Conservation (phyloP, 2,797 vertebrate genomes). For the Onychomys leucogaster region DNA sequence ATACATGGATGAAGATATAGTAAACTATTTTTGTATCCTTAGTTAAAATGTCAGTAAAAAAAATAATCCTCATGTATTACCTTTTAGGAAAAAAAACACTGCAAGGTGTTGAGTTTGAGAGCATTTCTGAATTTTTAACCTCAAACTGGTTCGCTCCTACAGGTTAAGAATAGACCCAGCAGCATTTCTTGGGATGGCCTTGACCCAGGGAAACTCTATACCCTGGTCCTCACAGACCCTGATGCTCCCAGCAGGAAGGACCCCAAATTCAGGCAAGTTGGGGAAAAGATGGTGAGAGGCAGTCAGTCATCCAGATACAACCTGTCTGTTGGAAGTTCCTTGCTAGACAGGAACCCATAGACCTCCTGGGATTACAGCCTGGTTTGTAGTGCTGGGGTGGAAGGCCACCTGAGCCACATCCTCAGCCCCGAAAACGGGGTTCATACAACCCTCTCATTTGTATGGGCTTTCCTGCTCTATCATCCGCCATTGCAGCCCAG, state of each 20-base stretch:
- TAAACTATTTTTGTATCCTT: not conserved
- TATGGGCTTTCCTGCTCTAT: not conserved
- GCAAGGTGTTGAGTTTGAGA: not conserved
- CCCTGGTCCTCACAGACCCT: constrained; percentile 94
- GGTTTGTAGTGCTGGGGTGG: not conserved
- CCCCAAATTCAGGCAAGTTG: constrained; percentile 93
- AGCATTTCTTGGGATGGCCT: constrained; percentile 94
- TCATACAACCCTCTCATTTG: not conserved
- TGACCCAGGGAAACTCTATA: constrained; percentile 93
- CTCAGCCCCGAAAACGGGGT: not conserved
- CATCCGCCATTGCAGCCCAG: not conserved
- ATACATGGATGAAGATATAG: not conserved
- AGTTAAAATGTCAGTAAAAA: not conserved
- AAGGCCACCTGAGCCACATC: too few species aligned
- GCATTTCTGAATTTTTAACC: constrained; percentile 18
- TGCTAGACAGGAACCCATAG: not conserved
- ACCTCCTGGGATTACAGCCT: not conserved
- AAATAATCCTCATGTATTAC: not conserved
- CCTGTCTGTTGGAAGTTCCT: not conserved
- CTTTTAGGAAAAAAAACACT: constrained; percentile 25
- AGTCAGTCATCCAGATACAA: not conserved
- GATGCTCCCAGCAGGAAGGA: constrained; percentile 95
- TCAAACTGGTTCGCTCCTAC: not conserved
- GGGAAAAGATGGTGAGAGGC: not conserved
- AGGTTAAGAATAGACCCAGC: constrained; percentile 94